Conservation (phyloP, 1,140 invertebrate species). For the Drosophila albomicans region DNA sequence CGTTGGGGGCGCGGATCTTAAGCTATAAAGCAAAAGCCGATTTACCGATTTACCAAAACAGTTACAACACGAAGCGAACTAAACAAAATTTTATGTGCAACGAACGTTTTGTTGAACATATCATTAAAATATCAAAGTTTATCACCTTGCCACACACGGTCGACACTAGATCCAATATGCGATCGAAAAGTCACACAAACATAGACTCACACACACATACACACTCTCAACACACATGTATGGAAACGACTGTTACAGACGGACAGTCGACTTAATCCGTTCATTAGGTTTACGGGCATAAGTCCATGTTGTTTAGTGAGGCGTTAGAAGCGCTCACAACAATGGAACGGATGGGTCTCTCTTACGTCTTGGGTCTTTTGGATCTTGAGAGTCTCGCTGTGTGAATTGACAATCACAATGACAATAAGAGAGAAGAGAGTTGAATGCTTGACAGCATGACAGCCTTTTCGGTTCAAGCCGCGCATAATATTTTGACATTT, state of each 20-base stretch:
- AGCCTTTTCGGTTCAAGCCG: conserved; percentile 55
- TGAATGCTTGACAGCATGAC: conserved; percentile 76
- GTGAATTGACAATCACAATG: conserved; percentile 61
- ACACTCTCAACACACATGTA: background rate
- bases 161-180: conserved; percentile 41
- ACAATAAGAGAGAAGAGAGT: conserved; percentile 49
- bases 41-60: conserved; percentile 75
- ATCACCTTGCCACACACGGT: conserved; percentile 79
- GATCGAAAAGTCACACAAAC: conserved; percentile 51
- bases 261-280: conserved; percentile 72
- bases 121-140: conserved; percentile 84
- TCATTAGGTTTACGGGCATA: conserved; percentile 82
- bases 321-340: conserved; percentile 73
- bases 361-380: background rate
- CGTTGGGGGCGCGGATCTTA: conserved; percentile 22
- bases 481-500: conserved; percentile 81
- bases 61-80: conserved; percentile 60
- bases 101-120: conserved; percentile 82
- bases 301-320: conserved; percentile 81
- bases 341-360: conserved; percentile 45
- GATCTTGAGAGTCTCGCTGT: conserved; percentile 19
- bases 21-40: conserved; percentile 75
- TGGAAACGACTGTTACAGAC: conserved; percentile 22
- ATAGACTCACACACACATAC: conserved; percentile 14
- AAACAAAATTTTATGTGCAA: conserved; percentile 74